These are phyloP conservation scores for Andrena trimmerana DNA, from an alignment of 2,888 invertebrate species.

Conservation along the genomic window DNA sequence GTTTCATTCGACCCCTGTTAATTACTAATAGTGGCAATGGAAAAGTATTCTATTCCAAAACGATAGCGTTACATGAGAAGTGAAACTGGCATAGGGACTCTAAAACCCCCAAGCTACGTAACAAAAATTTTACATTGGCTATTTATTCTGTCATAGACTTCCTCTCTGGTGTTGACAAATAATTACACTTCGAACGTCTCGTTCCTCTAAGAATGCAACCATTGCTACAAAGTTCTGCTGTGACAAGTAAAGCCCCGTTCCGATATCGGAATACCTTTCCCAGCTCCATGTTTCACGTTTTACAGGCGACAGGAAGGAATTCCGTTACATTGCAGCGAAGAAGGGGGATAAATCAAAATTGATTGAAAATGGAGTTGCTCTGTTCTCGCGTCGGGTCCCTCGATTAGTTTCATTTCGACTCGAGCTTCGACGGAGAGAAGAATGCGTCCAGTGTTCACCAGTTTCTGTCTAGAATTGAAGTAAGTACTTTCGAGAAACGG, in stretches of 20 bases:
- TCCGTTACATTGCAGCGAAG: background rate
- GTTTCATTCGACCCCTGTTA: too few relatives aligned
- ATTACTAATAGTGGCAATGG: too few relatives aligned
- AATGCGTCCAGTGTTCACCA: background rate
- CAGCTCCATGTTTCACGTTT: background rate
- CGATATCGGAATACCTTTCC: background rate
- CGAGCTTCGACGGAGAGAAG: background rate
- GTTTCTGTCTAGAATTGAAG: background rate
- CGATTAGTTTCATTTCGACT: background rate
- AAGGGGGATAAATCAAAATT: constrained; percentile 8
- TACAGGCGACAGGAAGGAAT: background rate
- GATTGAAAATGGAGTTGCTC: constrained; percentile 4
- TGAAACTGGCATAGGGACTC: too few relatives aligned
- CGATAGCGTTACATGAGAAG: too few relatives aligned
- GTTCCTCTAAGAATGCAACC: too few relatives aligned
- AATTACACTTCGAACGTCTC: too few relatives aligned
- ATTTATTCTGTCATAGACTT: too few relatives aligned
- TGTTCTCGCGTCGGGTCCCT: background rate
- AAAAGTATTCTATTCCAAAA: too few relatives aligned
- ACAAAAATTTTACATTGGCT: too few relatives aligned
- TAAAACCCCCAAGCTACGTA: too few relatives aligned
- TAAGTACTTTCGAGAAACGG: background rate
- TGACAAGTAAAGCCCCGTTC: background rate
- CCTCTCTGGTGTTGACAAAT: too few relatives aligned
- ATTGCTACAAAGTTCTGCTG: background rate